Conservation (phyloP, 2,888 invertebrate genomes). For the Phaonia tiefii region DNA sequence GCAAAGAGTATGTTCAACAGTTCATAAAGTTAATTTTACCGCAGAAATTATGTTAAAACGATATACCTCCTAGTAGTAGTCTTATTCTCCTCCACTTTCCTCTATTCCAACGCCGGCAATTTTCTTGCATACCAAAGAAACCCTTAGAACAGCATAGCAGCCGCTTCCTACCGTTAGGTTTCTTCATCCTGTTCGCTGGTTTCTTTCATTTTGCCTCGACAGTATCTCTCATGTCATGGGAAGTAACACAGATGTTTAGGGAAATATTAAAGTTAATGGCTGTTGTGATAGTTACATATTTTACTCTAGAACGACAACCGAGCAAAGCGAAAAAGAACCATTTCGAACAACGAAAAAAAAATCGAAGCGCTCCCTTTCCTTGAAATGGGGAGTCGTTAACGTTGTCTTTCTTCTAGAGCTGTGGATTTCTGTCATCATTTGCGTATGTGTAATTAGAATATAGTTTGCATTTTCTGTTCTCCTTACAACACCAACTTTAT, state of each 20-base stretch:
- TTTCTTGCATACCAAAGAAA: neutral
- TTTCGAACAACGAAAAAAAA: neutral
- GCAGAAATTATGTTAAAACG: conserved; percentile 77
- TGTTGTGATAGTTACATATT: conserved; percentile 61
- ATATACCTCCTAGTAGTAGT: too few relatives aligned
- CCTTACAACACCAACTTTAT: neutral
- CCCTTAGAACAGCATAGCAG: too few relatives aligned
- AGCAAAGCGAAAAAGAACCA: conserved; percentile 1
- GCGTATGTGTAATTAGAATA: conserved; percentile 77
- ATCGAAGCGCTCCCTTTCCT: conserved; percentile 15
- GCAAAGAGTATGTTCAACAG: conserved; percentile 72
- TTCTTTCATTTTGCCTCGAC: neutral
- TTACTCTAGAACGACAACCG: neutral
- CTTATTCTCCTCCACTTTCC: neutral
- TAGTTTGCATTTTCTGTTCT: conserved; percentile 64
- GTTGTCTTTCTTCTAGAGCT: conserved; percentile 36
- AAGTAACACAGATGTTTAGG: conserved; percentile 66
- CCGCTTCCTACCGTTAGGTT: too few relatives aligned
- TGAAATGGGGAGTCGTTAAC: conserved; percentile 8
- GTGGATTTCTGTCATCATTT: conserved; percentile 52
- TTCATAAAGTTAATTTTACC: conserved; percentile 78
- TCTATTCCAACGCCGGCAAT: conserved; percentile 10
- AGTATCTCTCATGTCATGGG: conserved; percentile 46
- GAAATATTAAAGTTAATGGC: conserved; percentile 66
- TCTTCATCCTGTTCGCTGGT: too few relatives aligned